Base-by-base conservation (phyloP, 2,113 vertebrate species). In the Anguilla japonica region DNA sequence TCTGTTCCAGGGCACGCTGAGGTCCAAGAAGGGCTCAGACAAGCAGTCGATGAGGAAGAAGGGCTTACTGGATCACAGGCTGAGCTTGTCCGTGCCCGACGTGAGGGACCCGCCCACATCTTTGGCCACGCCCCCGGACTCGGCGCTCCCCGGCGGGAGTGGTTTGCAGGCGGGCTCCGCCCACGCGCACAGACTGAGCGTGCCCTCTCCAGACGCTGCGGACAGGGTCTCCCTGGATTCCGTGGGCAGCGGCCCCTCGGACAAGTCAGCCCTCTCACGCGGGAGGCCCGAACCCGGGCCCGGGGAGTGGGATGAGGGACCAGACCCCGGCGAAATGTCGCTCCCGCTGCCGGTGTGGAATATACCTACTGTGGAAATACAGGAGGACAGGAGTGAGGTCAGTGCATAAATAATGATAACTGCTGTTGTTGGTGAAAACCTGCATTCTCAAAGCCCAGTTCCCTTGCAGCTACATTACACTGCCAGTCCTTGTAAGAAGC, bases 301-400 rank as follows among this genome's bases (percentile, higher is more conserved):
- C 0, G 79, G 3, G 50, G 75, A 14, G 7, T 3, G 2, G 26
- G 15, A 18, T 1, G 16, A 83, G 18, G 22, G 60, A 2, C 14
- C 22, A 13, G 43, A 79, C 71, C 5, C 71, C 11, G 16, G n/a
- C 0, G 29, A 84, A 29, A 11, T 11, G 50, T 8, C 53, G 15
- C 7, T 89, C 87, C 88, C 87, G 0, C 85, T 91, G 41, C 89
- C 88, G 88, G 79, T 43, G 81, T 81, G 89, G 16, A 90, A 90
- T 2, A 0, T 3, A 0, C 87, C 78, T 1, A n/a, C 88, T 41
- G 34, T 80, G 80, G 91, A 90, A 4, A 40, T 40, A 9, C 89
- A 92, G 20, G 88, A 91, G 60, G 90, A 92, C 82, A 67, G 40
- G 82, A 57, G 83, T 41, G 91, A 94, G 95, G 95, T 96, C 75